Evolutionary conservation across 2,113 vertebrate genomes (phyloP), one percentile per base, ranked within the genome.

Genomic region (Tachuris rubrigastra): DNA sequence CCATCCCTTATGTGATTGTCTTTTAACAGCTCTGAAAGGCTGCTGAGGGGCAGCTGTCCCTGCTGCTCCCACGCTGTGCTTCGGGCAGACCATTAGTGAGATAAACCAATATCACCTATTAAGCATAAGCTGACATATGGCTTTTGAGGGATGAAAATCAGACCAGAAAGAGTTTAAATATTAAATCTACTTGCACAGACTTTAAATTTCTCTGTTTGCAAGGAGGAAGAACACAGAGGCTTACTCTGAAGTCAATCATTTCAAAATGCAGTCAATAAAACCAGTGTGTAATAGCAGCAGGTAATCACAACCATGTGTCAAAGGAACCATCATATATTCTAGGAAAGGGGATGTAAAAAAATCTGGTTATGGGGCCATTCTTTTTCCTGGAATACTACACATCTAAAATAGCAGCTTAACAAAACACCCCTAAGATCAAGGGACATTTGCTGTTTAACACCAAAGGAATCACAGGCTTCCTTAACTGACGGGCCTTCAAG

Each of bases 201-300:
- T 82, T 68, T 35, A 24, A 53, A 50, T 71, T 90, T 83, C 41
- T 82, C 71, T 46, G 5, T 52, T 86, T 65, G n/a, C 28, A 77
- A 67, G 42, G 33, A 77, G 30, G 13, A 82, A 42, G 35, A 89
- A 50, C 52, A 44, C 10, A n/a, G 67, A 42, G 17, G 35, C 33
- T 76, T 74, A 41, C 56, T 73, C 71, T 86, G 52, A 90, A 78
- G 52, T 82, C 89, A 82, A 31, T 85, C 30, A 67, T 92, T 92
- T 84, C 67, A 92, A 95, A 94, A 71, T 20, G 12, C 41, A 86
- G 59, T 71, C 90, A 77, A 77, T 95, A 92, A 96, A 94, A 55
- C 23, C 47, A 59, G 68, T 37, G 49, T 63, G 52, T 79, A 86
- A 63, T 78, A 88, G 65, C 79, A 86, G 76, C 82, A 86, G 50